Conservation (phyloP, 2,113 vertebrate species). For the Ceyx cyanopectus region DNA sequence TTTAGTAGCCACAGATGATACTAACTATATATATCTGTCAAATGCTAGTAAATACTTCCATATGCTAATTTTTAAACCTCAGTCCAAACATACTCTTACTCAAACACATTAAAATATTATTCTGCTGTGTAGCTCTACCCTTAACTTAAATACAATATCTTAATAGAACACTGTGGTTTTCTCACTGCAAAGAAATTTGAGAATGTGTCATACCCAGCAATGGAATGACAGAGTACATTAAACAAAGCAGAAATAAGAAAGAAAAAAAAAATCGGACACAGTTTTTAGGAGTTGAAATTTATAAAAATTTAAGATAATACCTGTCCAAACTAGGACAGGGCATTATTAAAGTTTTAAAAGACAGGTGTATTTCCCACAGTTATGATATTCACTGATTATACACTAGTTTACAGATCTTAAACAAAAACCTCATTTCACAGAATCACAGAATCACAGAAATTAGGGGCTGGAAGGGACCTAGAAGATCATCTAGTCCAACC, state of each 20-base stretch:
- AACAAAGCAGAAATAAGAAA: background rate
- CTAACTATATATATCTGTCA: background rate
- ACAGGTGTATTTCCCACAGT: background rate
- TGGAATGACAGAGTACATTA: background rate
- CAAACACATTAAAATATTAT: background rate
- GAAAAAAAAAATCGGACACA: background rate
- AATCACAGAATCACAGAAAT: too few relatives aligned
- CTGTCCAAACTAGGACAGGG: background rate
- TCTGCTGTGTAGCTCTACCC: background rate
- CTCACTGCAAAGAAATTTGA: background rate
- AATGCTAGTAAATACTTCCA: background rate
- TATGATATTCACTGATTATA: background rate
- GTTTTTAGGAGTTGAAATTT: background rate
- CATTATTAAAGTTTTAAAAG: background rate
- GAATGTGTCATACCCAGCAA: background rate
- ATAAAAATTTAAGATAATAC: background rate
- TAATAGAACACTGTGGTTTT: background rate
- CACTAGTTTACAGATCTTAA: background rate
- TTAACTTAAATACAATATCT: background rate
- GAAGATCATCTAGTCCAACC: too few relatives aligned
- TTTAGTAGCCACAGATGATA: background rate
- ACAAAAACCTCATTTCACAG: background rate
- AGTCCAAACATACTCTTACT: background rate
- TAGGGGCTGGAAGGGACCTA: too few relatives aligned
- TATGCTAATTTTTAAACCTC: background rate